Evolutionary conservation across 2,113 vertebrate species (phyloP).

Genomic region (Gallinago jamesoni): DNA sequence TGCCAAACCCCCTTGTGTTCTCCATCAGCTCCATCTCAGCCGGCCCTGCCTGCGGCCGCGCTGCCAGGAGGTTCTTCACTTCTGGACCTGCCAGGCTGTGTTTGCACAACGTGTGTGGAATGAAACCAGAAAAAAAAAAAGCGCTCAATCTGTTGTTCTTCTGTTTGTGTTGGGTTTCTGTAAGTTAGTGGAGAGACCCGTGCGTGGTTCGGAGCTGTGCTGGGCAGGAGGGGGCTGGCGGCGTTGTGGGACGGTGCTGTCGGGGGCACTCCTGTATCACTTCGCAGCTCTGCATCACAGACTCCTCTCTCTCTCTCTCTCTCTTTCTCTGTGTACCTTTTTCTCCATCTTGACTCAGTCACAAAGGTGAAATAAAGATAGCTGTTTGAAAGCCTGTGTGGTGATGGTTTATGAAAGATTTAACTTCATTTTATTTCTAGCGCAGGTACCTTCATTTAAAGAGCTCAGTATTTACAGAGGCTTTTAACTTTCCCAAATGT

Average conservation of each 20-base stretch:
- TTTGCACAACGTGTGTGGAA: slow-evolving; percentile 25
- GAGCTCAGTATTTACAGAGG: background rate
- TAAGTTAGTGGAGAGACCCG: slow-evolving; percentile 1
- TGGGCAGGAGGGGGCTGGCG: background rate
- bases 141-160: slow-evolving; percentile 20
- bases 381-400: slow-evolving; percentile 57
- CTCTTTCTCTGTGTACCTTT: slow-evolving; percentile 43
- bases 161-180: slow-evolving; percentile 48
- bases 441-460: background rate
- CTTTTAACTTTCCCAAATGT: background rate
- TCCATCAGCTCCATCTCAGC: background rate
- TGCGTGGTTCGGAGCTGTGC: background rate
- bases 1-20: background rate
- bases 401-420: slow-evolving; percentile 64
- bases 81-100: background rate
- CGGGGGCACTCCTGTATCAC: background rate
- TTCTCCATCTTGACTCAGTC: slow-evolving; percentile 47
- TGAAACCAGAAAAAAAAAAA: background rate
- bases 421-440: background rate
- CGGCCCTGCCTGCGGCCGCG: background rate
- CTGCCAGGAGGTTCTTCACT: background rate
- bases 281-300: background rate
- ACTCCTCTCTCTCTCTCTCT: background rate
- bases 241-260: slow-evolving; percentile 1
- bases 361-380: slow-evolving; percentile 70